These are phyloP conservation scores for Prionailurus viverrinus DNA, from an alignment of 2,113 vertebrate species.

Conservation along the genomic window DNA sequence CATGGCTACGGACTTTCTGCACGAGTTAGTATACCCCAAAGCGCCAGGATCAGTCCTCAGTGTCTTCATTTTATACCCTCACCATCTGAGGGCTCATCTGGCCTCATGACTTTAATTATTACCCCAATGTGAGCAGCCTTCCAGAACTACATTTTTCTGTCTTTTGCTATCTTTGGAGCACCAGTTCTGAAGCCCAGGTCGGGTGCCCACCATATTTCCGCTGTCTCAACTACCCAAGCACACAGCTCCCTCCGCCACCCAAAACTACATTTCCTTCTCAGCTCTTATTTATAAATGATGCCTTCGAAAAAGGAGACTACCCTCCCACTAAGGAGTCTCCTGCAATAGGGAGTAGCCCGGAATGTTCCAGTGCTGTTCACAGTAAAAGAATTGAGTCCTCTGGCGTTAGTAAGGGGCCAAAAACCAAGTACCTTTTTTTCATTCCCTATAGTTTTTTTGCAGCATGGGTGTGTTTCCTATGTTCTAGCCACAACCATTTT, in stretches of 20 bases:
- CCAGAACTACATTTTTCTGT: not conserved
- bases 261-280: not conserved
- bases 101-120: constrained; percentile 23
- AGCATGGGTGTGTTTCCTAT: not conserved
- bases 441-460: not conserved
- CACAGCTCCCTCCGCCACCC: not conserved
- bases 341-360: not conserved
- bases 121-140: not conserved
- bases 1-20: not conserved
- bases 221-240: not conserved
- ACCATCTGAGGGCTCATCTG: not conserved
- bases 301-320: not conserved
- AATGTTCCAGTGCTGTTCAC: not conserved
- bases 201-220: not conserved
- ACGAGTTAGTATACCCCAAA: not conserved
- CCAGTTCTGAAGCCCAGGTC: not conserved
- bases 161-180: not conserved
- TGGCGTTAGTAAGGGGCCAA: not conserved
- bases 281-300: not conserved
- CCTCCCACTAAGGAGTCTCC: not conserved
- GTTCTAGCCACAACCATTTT: not conserved
- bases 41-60: not conserved
- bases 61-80: not conserved
- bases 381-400: not conserved
- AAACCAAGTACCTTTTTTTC: not conserved